phyloP scores from a whole-genome alignment of 2,797 vertebrate genomes.

The Tiaroga cobitis region DNA sequence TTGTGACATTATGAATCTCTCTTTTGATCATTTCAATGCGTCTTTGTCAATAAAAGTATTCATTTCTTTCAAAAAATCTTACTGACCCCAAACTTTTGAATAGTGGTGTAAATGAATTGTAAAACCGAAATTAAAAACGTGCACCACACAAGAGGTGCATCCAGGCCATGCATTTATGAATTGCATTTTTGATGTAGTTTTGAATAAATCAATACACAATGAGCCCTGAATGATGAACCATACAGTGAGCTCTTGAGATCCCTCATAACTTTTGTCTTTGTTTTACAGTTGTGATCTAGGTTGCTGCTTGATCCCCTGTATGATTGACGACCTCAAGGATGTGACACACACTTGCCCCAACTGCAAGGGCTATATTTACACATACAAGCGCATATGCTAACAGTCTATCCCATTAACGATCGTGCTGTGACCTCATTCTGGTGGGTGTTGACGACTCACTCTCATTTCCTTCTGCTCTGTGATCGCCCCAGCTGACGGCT shows the following conservation, averaged over 20 bases:
- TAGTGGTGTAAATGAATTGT: not conserved
- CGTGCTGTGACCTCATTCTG: constrained; percentile 15
- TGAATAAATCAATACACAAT: not conserved
- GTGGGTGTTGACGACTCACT: constrained; percentile 58
- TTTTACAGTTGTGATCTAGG: constrained; percentile 90
- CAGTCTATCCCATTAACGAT: constrained; percentile 48
- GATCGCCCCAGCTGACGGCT: constrained; percentile 51
- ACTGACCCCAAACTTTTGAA: not conserved
- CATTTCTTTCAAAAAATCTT: not conserved
- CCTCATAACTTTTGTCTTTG: not conserved
- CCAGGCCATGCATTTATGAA: not conserved
- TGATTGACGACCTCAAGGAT: constrained; percentile 98
- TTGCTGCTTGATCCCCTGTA: constrained; percentile 97
- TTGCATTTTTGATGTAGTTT: not conserved
- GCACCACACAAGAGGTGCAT: not conserved
- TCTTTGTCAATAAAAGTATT: not conserved
- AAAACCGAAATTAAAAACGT: not conserved
- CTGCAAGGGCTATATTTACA: constrained; percentile 99
- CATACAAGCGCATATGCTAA: constrained; percentile 99
- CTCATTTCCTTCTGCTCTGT: constrained; percentile 63
- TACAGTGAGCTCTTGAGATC: not conserved
- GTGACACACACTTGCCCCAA: constrained; percentile 98
- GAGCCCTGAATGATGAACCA: not conserved
- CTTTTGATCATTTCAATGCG: not conserved
- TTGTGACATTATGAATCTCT: not conserved